These are phyloP conservation scores for Poicephalus meyeri DNA, from an alignment of 2,113 vertebrate genomes.

Conservation along the genomic window DNA sequence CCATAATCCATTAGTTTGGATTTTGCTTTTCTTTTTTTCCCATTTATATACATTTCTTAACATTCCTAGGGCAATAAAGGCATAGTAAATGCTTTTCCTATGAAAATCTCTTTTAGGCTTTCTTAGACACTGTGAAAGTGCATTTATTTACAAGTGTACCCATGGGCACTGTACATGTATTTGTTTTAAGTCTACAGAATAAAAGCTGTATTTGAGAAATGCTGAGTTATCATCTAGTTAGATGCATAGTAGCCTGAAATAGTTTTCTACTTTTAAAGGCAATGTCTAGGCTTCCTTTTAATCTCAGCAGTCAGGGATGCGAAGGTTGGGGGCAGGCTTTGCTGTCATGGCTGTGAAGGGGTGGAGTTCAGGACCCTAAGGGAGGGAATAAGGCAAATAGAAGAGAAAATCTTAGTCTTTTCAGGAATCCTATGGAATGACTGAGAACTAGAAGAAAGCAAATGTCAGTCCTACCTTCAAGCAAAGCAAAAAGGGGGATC, in stretches of 20 bases:
- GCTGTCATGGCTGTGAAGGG: background rate
- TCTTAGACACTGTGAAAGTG: background rate
- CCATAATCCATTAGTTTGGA: background rate
- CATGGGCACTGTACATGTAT: background rate
- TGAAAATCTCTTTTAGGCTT: background rate
- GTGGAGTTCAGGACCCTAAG: background rate
- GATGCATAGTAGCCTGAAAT: background rate
- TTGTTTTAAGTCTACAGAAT: background rate
- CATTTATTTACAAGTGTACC: background rate
- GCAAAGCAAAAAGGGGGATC: background rate
- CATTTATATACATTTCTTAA: background rate
- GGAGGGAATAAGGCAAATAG: background rate
- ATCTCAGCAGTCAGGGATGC: background rate
- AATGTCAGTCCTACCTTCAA: background rate
- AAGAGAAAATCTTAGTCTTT: background rate
- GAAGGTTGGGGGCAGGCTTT: background rate
- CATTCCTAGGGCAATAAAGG: background rate
- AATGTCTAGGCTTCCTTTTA: background rate
- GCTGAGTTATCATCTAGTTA: background rate
- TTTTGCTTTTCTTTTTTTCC: background rate
- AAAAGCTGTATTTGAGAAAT: background rate
- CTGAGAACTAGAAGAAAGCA: background rate
- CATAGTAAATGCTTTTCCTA: background rate
- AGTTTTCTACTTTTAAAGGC: background rate
- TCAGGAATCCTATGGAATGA: background rate